phyloP scores from a whole-genome alignment of 2,888 invertebrate genomes.

The Tenthredo mesomela region DNA sequence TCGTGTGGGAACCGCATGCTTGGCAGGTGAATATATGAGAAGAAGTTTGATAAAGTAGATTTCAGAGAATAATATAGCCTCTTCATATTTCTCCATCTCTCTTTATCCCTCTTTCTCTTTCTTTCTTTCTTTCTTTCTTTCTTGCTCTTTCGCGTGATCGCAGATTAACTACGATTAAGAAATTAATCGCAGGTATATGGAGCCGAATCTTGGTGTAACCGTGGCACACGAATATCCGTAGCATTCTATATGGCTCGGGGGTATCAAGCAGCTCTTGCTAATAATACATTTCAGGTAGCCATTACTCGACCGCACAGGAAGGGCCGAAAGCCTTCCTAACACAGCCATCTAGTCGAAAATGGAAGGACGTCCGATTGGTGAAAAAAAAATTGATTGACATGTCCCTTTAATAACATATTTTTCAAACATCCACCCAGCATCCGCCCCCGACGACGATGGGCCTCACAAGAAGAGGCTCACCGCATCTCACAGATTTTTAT shows the following conservation, averaged over 20 bases:
- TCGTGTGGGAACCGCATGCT: slow-evolving; percentile 10
- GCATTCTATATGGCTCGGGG: slow-evolving; percentile 14
- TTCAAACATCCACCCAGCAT: slow-evolving; percentile 43
- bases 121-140: not conserved
- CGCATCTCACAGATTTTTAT: slow-evolving; percentile 47
- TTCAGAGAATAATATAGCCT: not conserved
- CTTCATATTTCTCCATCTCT: not conserved
- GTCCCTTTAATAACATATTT: slow-evolving; percentile 63
- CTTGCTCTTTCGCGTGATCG: not conserved
- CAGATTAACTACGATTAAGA: slow-evolving; percentile 40
- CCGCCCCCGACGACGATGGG: slow-evolving; percentile 58
- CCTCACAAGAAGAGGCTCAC: slow-evolving; percentile 50
- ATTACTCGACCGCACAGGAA: slow-evolving; percentile 64
- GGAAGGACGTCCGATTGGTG: slow-evolving; percentile 55
- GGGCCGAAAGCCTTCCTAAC: slow-evolving; percentile 30
- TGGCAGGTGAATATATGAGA: slow-evolving; percentile 34
- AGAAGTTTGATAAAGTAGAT: not conserved
- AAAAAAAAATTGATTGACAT: slow-evolving; percentile 62
- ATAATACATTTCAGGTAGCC: slow-evolving; percentile 65
- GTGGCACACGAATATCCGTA: slow-evolving; percentile 18
- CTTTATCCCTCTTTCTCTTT: not conserved
- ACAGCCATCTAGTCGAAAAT: slow-evolving; percentile 10
- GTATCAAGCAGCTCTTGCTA: slow-evolving; percentile 56
- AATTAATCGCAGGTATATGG: slow-evolving; percentile 24
- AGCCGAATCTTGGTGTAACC: not conserved